These are phyloP conservation scores for Lates japonicus DNA, from an alignment of 2,797 vertebrate genomes.

Conservation along the genomic window DNA sequence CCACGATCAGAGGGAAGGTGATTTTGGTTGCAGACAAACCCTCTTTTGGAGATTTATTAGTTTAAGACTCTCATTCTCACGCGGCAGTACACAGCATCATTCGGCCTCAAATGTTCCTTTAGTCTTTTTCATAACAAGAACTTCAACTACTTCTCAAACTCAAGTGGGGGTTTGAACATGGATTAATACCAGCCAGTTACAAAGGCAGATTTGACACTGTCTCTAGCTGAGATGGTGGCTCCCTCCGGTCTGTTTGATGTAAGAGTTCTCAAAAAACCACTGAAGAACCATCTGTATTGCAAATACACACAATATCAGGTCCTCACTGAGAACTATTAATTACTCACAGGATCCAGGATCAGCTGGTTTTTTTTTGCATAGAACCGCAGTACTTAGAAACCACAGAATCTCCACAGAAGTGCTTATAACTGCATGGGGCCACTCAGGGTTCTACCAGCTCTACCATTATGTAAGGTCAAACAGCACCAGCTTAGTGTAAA, in stretches of 20 bases:
- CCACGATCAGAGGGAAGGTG: slow-evolving; percentile 17
- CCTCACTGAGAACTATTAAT: slow-evolving; percentile 21
- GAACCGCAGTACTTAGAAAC: slow-evolving; percentile 11
- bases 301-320: slow-evolving; percentile 21
- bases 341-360: slow-evolving; percentile 1
- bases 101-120: background rate
- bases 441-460: slow-evolving; percentile 16
- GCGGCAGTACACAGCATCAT: background rate
- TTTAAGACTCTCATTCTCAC: slow-evolving; percentile 26
- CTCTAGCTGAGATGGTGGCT: background rate
- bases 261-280: slow-evolving; percentile 27
- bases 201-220: slow-evolving; percentile 29
- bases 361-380: background rate
- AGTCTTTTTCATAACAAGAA: slow-evolving; percentile 17
- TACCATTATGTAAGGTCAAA: slow-evolving; percentile 15
- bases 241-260: slow-evolving; percentile 33
- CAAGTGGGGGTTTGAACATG: slow-evolving; percentile 7
- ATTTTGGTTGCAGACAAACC: slow-evolving; percentile 21
- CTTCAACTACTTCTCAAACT: slow-evolving; percentile 1
- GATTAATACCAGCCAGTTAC: slow-evolving; percentile 38
- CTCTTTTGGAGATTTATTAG: slow-evolving; percentile 15
- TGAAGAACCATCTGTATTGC: slow-evolving; percentile 4
- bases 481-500: background rate
- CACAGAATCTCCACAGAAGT: slow-evolving; percentile 14
- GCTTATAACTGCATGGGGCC: slow-evolving; percentile 12